These are phyloP conservation scores for Eulimnadia texana DNA, from an alignment of 1,140 invertebrate species.

Conservation along the genomic window DNA sequence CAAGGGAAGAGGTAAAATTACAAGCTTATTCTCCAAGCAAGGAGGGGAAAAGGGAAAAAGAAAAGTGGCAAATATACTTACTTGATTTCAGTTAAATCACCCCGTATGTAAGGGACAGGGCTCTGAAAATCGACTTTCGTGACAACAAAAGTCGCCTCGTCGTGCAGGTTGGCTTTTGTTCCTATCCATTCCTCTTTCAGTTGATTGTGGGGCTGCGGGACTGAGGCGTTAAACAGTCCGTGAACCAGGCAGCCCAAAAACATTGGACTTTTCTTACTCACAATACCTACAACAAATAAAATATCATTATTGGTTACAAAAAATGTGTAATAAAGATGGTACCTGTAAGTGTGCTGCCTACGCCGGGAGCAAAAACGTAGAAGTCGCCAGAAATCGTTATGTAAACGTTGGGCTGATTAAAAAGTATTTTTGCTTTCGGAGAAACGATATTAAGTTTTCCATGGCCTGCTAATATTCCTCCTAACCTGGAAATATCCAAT, in stretches of 20 bases:
- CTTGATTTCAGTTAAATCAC: not conserved
- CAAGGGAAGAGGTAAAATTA: not conserved
- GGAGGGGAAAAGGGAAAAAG: no score
- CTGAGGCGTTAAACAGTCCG: slow-evolving; percentile 2
- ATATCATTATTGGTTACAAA: not conserved
- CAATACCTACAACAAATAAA: not conserved
- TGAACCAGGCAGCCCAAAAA: slow-evolving; percentile 5
- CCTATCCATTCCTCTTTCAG: not conserved
- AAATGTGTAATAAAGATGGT: not conserved
- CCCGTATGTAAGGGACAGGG: not conserved
- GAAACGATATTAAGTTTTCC: not conserved
- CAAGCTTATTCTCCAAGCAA: not conserved
- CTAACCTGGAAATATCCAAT: slow-evolving; percentile 7
- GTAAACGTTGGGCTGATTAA: not conserved
- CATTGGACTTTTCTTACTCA: slow-evolving; percentile 4
- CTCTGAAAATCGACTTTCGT: not conserved
- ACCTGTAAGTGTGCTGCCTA: not conserved
- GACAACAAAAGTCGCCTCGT: not conserved
- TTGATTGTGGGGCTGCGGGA: not conserved
- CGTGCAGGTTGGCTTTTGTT: not conserved
- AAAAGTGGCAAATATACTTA: no score
- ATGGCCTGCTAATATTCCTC: not conserved
- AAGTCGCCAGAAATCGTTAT: slow-evolving; percentile 1
- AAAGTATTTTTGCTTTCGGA: not conserved
- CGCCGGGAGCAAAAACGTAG: slow-evolving; percentile 5